A percentile compares a stretch with the other conserved stretches of the same genome.
Conservation (phyloP, 2,113 vertebrate genomes). For the Pandion haliaetus region DNA sequence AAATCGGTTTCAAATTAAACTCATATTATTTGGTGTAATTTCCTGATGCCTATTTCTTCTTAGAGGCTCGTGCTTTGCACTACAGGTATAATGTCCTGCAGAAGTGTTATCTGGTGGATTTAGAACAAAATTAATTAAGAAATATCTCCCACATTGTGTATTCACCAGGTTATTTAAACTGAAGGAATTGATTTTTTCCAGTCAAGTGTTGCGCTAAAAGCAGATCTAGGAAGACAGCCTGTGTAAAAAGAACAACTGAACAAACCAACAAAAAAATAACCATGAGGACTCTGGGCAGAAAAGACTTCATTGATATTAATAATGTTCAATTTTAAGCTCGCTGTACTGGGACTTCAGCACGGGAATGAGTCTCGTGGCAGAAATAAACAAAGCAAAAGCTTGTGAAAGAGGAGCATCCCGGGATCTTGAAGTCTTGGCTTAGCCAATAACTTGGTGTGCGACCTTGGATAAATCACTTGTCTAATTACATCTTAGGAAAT, state of each 20-base stretch:
- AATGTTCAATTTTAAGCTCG: background rate
- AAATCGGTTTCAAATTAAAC: slow-evolving; percentile 9
- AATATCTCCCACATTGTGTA: background rate
- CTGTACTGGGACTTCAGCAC: background rate
- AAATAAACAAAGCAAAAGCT: background rate
- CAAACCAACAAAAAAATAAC: background rate
- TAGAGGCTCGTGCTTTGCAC: background rate
- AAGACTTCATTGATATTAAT: background rate
- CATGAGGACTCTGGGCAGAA: background rate
- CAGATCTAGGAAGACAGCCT: background rate
- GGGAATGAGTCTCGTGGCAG: background rate
- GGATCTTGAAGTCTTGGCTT: background rate
- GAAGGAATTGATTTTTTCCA: slow-evolving; percentile 12
- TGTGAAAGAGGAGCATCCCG: background rate
- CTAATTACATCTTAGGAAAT: background rate
- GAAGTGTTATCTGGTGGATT: background rate
- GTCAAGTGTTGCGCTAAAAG: background rate
- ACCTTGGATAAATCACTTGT: background rate
- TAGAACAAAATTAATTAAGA: background rate
- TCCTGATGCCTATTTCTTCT: background rate
- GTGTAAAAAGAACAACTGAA: background rate
- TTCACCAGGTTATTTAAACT: slow-evolving; percentile 31
- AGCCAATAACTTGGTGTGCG: background rate
- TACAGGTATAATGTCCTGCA: background rate
- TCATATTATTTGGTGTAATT: background rate